phyloP scores from a whole-genome alignment of 2,113 vertebrate species.

The Pionites leucogaster region DNA sequence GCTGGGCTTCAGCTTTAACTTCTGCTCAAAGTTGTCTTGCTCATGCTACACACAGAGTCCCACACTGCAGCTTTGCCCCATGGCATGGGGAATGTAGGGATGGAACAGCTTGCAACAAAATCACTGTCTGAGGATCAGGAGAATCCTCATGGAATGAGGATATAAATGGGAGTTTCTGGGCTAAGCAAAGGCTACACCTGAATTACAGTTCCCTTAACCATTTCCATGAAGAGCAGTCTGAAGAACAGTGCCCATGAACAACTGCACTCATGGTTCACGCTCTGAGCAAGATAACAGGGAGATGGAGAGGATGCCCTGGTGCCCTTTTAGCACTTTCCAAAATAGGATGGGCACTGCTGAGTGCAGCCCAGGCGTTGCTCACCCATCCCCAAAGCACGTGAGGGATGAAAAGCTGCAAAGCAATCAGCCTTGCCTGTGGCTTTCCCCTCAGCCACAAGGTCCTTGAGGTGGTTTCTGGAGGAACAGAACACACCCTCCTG shows the following conservation, averaged over 20 bases:
- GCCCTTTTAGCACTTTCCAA: background rate
- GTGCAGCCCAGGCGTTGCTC: background rate
- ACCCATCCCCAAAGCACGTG: background rate
- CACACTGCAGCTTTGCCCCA: background rate
- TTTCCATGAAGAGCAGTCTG: background rate
- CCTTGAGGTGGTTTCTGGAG: background rate
- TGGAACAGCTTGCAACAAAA: background rate
- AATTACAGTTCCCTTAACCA: background rate
- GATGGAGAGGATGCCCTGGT: background rate
- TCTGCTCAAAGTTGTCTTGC: background rate
- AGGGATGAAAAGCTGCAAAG: background rate
- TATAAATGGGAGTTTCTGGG: background rate
- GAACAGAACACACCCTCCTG: background rate
- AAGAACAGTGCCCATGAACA: background rate
- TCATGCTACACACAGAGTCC: background rate
- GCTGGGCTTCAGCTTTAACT: background rate
- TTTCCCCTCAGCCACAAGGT: constrained; percentile 32
- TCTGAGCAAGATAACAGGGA: background rate
- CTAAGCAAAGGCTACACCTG: background rate
- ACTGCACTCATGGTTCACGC: rapidly evolving
- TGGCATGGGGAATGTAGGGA: background rate
- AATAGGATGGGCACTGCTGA: background rate
- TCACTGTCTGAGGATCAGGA: background rate
- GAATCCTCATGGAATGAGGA: background rate
- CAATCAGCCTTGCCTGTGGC: background rate